These are phyloP conservation scores for Rhagonycha lutea DNA, from an alignment of 2,888 invertebrate genomes.

Conservation along the genomic window DNA sequence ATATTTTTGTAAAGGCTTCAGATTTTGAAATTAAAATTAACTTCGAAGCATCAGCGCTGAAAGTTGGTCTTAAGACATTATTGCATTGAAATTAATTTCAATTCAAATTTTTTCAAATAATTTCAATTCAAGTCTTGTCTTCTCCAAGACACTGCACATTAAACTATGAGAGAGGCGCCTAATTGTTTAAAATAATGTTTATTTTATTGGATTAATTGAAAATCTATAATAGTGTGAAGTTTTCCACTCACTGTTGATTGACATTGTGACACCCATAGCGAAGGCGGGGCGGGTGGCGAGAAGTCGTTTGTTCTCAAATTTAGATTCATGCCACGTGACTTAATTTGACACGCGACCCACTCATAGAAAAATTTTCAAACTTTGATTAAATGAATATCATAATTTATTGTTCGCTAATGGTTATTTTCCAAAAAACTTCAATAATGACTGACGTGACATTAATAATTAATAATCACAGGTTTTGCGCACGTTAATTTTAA, in stretches of 20 bases:
- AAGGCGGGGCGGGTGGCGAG: background rate
- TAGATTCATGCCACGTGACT: slow-evolving; percentile 12
- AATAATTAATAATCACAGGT: background rate
- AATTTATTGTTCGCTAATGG: background rate
- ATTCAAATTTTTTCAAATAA: no score
- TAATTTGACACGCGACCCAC: slow-evolving; percentile 9
- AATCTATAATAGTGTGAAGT: background rate
- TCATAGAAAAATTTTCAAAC: background rate
- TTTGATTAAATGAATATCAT: background rate
- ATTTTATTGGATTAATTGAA: background rate
- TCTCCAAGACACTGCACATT: no score
- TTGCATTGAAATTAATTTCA: no score
- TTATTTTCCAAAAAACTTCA: background rate
- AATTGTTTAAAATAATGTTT: background rate
- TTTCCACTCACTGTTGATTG: background rate
- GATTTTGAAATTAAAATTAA: no score
- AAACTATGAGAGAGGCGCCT: background rate
- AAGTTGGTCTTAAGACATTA: no score
- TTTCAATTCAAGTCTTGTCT: no score
- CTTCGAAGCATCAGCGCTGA: no score
- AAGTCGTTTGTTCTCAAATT: slow-evolving; percentile 4
- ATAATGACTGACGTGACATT: background rate
- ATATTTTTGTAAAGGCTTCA: no score
- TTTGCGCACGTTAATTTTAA: background rate
- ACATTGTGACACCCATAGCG: slow-evolving; percentile 6